Percentiles rank a stretch among this genome's conserved stretches.
Conservation (phyloP, 2,888 invertebrate genomes). For the Lepeophtheirus nordmannii region DNA sequence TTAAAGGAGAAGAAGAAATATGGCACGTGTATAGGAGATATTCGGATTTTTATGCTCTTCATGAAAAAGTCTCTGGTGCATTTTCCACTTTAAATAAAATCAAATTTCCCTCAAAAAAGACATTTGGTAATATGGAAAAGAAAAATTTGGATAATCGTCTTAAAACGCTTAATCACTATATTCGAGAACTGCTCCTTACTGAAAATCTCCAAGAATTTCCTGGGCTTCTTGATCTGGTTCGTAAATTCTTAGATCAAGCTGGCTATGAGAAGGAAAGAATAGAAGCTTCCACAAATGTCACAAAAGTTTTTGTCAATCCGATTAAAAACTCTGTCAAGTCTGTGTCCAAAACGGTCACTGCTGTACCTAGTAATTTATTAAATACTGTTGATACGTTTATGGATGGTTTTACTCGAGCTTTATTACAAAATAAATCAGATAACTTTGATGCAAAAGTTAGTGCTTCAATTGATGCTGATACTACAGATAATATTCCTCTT, state of each 20-base stretch:
- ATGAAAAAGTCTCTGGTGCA: slow-evolving; percentile 53
- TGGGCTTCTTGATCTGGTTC: slow-evolving; percentile 46
- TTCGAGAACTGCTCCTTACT: slow-evolving; percentile 51
- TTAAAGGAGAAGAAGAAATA: slow-evolving; percentile 47
- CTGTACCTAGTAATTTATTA: slow-evolving; percentile 71
- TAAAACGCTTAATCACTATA: slow-evolving; percentile 50
- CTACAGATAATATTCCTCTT: slow-evolving; percentile 43
- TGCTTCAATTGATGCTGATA: slow-evolving; percentile 37
- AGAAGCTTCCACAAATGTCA: not conserved
- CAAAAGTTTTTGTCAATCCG: not conserved
- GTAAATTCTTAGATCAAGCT: slow-evolving; percentile 51
- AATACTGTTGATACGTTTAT: slow-evolving; percentile 69
- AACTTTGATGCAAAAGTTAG: slow-evolving; percentile 15
- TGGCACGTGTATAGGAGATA: slow-evolving; percentile 87
- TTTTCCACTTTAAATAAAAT: slow-evolving; percentile 60
- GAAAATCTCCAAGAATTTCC: slow-evolving; percentile 44
- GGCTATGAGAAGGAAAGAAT: slow-evolving; percentile 42
- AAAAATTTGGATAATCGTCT: slow-evolving; percentile 30
- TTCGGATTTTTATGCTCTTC: slow-evolving; percentile 81
- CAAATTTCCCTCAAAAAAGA: slow-evolving; percentile 77
- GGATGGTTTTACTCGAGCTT: slow-evolving; percentile 62
- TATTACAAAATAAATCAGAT: slow-evolving; percentile 31
- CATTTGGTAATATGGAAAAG: slow-evolving; percentile 74
- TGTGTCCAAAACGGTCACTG: slow-evolving; percentile 56
- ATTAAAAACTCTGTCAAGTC: slow-evolving; percentile 49